Percentiles rank a stretch among this genome's conserved stretches.
Evolutionary conservation across 2,888 invertebrate genomes (phyloP).

Genomic region (Danaus chrysippus): DNA sequence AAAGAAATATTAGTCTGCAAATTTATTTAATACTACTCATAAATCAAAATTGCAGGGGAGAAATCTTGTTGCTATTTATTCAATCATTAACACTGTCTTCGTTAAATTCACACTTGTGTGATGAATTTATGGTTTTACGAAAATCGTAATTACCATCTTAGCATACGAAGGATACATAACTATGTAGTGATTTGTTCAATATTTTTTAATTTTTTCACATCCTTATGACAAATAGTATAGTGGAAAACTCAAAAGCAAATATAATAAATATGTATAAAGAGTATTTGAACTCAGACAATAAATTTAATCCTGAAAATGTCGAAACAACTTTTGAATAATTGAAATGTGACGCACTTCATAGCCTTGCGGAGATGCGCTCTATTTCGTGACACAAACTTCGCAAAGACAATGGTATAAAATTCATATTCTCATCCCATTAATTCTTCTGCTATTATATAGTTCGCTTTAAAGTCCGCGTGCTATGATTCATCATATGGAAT

Average conservation of each 20-base stretch:
- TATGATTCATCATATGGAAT: slow-evolving; percentile 1
- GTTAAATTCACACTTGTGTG: slow-evolving; percentile 15
- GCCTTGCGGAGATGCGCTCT: slow-evolving; percentile 65
- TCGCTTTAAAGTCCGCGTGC: neutral
- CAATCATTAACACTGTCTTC: neutral
- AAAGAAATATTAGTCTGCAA: too few species aligned
- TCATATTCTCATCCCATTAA: neutral
- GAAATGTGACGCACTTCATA: slow-evolving; percentile 63
- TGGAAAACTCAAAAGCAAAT: slow-evolving; percentile 41
- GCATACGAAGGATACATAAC: too few species aligned
- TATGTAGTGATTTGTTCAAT: neutral
- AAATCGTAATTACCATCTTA: neutral
- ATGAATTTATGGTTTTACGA: slow-evolving; percentile 6
- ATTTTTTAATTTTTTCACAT: neutral
- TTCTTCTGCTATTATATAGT: neutral
- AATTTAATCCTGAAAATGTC: slow-evolving; percentile 54
- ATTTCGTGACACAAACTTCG: slow-evolving; percentile 51
- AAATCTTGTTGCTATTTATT: neutral
- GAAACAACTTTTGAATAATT: slow-evolving; percentile 67
- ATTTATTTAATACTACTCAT: too few species aligned
- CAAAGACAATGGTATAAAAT: slow-evolving; percentile 14
- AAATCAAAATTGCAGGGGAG: neutral
- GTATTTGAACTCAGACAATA: slow-evolving; percentile 44
- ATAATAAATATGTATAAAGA: slow-evolving; percentile 55
- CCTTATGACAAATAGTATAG: slow-evolving; percentile 8